phyloP scores from a whole-genome alignment of 2,113 vertebrate genomes.

The Thymallus thymallus region DNA sequence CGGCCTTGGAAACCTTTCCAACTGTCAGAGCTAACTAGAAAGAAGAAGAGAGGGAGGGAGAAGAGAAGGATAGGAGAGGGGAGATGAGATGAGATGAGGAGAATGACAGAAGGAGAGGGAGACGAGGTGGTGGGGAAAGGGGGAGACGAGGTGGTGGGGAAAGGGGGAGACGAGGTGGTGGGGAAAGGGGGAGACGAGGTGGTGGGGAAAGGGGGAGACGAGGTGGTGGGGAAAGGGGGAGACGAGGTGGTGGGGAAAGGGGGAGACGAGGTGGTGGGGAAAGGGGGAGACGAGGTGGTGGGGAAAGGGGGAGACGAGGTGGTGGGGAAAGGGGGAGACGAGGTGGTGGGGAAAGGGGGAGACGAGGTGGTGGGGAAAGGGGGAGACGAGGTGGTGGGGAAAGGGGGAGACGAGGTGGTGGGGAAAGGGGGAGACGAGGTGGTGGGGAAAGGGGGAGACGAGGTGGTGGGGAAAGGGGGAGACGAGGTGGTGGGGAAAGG shows the following conservation, averaged over 20 bases:
- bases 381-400: not conserved
- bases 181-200: too few relatives aligned
- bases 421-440: too few relatives aligned
- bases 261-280: too few relatives aligned
- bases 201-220: too few relatives aligned
- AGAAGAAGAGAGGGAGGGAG: constrained; percentile 12
- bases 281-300: not conserved
- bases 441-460: not conserved
- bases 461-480: too few relatives aligned
- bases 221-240: not conserved
- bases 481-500: too few relatives aligned
- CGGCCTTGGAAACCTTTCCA: constrained; percentile 56
- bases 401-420: too few relatives aligned
- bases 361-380: not conserved
- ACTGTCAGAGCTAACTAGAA: constrained; percentile 57
- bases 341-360: too few relatives aligned
- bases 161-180: not conserved
- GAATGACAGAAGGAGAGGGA: not conserved
- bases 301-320: not conserved
- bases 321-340: too few relatives aligned
- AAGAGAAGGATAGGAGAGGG: not conserved
- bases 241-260: not conserved
- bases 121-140: not conserved
- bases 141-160: too few relatives aligned
- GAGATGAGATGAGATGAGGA: not conserved